Evolutionary conservation across 2,888 invertebrate genomes (phyloP), one percentile per base, ranked within the genome.

Genomic region (Chouioia cunea): DNA sequence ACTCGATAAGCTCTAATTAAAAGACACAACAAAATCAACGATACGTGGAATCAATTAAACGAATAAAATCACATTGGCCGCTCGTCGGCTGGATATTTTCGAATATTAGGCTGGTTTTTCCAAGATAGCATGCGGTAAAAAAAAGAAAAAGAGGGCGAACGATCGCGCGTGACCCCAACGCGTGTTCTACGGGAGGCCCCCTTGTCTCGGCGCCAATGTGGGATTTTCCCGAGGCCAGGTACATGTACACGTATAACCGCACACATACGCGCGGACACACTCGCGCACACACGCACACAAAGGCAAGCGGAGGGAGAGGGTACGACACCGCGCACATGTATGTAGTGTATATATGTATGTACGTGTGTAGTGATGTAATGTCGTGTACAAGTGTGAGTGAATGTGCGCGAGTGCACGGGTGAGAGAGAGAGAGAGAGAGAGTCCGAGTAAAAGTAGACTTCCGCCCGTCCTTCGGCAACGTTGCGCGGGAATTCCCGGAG

Each of bases 401-500:
- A 15, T 20, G 16, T 1, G 59, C 12, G 57, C 18, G 16, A 15
- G 46, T 27, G 60, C 15, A 15, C n/a, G 50, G 56, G 10, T 1
- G 36, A 6, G 56, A 50, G 50, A 48, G 65, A 70, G 60, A 68
- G 59, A 65, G n/a, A 44, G 20, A 1, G 46, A 15, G 14, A 4
- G n/a, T 8, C 14, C 58, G 63, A 67, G 70, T 70, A 70, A 67
- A 73, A 70, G 70, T 65, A 71, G 69, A 74, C 71, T 74, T 74
- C 73, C 73, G 71, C 65, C 69, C 73, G 65, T 74, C 71, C 71
- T 72, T 70, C 68, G 22, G 60, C 50, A 36, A 56, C 56, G 50
- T 23, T 54, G 65, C 14, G 56, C 52, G 59, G 66, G 67, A 70
- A 75, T 72, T 65, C 70, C 74, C 70, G 63, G 70, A 54, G 62